Percentiles rank a stretch among this genome's conserved stretches.
Evolutionary conservation across 2,888 invertebrate genomes (phyloP).

Genomic region (Sclerodermus sp.): DNA sequence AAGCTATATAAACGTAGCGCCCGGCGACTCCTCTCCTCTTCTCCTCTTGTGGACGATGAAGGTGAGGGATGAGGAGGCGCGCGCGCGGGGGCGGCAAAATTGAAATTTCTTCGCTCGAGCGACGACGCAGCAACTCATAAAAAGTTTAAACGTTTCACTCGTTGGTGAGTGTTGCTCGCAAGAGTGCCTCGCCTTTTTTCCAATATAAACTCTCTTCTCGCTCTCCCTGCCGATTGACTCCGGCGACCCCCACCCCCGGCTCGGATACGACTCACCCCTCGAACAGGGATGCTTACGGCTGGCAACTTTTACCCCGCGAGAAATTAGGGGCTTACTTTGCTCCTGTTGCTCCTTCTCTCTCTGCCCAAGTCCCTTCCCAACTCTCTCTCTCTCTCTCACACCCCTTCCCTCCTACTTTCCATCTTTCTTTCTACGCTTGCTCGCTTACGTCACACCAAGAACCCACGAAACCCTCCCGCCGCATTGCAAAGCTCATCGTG

Average conservation of each 20-base stretch:
- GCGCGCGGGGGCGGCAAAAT: slow-evolving; percentile 47
- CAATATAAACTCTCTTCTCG: slow-evolving; percentile 48
- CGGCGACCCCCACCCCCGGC: slow-evolving; percentile 4
- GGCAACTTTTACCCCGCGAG: slow-evolving; percentile 49
- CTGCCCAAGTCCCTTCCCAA: too few relatives aligned
- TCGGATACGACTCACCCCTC: slow-evolving; percentile 13
- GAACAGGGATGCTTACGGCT: slow-evolving; percentile 40
- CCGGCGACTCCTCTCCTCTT: background rate
- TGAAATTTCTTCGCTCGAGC: slow-evolving; percentile 56
- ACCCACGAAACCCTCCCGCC: too few relatives aligned
- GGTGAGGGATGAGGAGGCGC: background rate
- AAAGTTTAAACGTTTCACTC: slow-evolving; percentile 56
- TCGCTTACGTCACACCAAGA: too few relatives aligned
- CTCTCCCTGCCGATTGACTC: slow-evolving; percentile 46
- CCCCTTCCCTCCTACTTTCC: too few relatives aligned
- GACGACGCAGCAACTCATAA: slow-evolving; percentile 57
- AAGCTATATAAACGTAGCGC: background rate
- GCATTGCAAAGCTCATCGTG: too few relatives aligned
- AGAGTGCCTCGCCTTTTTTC: slow-evolving; percentile 35
- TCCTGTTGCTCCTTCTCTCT: slow-evolving; percentile 23
- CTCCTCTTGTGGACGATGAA: background rate
- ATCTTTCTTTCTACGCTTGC: too few relatives aligned
- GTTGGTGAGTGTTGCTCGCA: slow-evolving; percentile 39
- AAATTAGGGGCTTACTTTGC: slow-evolving; percentile 56
- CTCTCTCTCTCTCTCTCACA: too few relatives aligned